Evolutionary conservation across 2,113 vertebrate genomes (phyloP).

Genomic region (Spermophilus dauricus): DNA sequence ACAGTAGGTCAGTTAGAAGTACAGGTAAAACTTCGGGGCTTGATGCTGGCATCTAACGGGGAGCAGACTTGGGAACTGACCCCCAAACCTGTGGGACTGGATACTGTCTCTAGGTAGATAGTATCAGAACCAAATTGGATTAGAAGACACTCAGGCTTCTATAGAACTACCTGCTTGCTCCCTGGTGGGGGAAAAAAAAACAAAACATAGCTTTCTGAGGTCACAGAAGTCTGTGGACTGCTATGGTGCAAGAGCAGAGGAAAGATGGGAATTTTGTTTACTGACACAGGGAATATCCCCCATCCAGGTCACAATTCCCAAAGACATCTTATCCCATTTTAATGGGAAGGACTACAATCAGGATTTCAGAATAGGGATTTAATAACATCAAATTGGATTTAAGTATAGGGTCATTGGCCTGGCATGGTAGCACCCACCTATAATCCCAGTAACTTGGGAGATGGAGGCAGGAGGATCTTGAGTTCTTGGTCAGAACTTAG

Average conservation of each 20-base stretch:
- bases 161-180: background rate
- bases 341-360: background rate
- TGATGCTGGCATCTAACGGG: background rate
- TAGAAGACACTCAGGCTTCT: background rate
- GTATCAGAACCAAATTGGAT: background rate
- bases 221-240: background rate
- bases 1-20: background rate
- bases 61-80: background rate
- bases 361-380: constrained; percentile 46
- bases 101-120: background rate
- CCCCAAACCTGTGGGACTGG: too few species aligned
- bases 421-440: too few species aligned
- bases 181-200: background rate
- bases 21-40: background rate
- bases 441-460: too few species aligned
- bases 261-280: background rate
- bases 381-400: constrained; percentile 16
- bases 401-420: background rate
- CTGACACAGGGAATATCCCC: background rate
- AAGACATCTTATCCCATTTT: background rate
- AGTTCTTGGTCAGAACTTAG: too few species aligned
- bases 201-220: background rate
- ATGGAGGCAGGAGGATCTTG: too few species aligned
- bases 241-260: background rate
- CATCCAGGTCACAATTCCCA: constrained; percentile 32